Percentiles rank a stretch among this genome's conserved stretches.
phyloP scores from a whole-genome alignment of 2,797 vertebrate genomes.

The Cottoperca gobio region DNA sequence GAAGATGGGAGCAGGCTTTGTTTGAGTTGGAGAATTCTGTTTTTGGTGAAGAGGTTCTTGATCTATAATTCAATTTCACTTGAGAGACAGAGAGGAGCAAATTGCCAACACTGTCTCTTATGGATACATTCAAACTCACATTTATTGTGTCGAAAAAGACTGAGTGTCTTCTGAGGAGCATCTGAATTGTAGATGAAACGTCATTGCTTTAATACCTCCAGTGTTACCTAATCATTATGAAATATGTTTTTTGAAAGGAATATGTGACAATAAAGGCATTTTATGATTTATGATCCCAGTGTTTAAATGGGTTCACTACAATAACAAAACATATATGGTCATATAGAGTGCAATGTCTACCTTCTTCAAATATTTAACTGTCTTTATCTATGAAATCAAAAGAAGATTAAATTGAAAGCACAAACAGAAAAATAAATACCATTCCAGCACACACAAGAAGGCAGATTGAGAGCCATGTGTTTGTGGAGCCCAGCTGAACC shows the following conservation, averaged over 20 bases:
- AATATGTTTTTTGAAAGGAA: slow-evolving; percentile 16
- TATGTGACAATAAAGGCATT: slow-evolving; percentile 21
- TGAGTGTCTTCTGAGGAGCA: slow-evolving; percentile 3
- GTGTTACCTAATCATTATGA: slow-evolving; percentile 43
- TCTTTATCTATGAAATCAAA: slow-evolving; percentile 14
- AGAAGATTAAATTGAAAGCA: slow-evolving; percentile 15
- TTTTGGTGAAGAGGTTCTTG: slow-evolving; percentile 60
- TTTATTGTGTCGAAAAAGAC: slow-evolving; percentile 33
- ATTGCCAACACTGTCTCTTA: slow-evolving; percentile 53
- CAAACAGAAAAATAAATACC: slow-evolving; percentile 54
- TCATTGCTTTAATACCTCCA: slow-evolving; percentile 23
- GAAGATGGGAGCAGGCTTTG: slow-evolving; percentile 56
- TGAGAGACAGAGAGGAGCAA: slow-evolving; percentile 61
- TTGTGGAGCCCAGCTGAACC: slow-evolving; percentile 76
- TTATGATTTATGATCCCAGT: not conserved
- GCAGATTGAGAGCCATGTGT: slow-evolving; percentile 78
- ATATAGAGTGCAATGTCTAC: not conserved
- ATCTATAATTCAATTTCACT: slow-evolving; percentile 72
- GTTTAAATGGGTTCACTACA: not conserved
- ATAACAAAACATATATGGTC: slow-evolving; percentile 4
- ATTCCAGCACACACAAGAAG: slow-evolving; percentile 73
- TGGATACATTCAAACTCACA: slow-evolving; percentile 43
- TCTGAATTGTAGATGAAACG: slow-evolving; percentile 27
- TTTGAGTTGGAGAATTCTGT: slow-evolving; percentile 59
- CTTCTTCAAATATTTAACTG: slow-evolving; percentile 1